Base-by-base conservation (phyloP, 2,888 invertebrate species). In the Anodontia alba region DNA sequence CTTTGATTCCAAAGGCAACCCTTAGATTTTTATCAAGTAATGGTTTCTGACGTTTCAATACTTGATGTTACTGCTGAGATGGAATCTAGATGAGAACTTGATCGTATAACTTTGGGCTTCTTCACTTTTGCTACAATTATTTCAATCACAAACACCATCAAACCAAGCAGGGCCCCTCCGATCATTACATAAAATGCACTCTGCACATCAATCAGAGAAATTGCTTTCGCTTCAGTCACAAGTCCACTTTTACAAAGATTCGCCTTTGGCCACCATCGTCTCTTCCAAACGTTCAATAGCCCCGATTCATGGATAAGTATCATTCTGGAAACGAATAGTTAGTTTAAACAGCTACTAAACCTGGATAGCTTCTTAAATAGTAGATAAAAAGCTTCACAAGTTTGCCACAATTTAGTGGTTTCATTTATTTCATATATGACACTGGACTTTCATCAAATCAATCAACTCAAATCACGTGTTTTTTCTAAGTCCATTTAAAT, bases 141-240 rank as follows among this genome's bases (percentile, higher is more conserved):
- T 26, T 57, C 57, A 57, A 23, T 26, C 1, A 57, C 38, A 36
- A 36, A 67, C 5, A 38, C 38, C 23, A 36, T 67, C 5, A 7
- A 3, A 36, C 67, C 36, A n/a, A 67, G 33, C 5, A 67, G 1
- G n/a, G 36, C 67, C 10, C 87, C 88, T 20, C 87, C 71, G 3
- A 80, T 85, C 12, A 83, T 76, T 8, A 89, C 38, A 75, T 88
- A 89, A 75, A 87, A 89, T 0, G 83, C 83, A 71, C 86, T 85
- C 43, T 89, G 89, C 1, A 87, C 76, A 67, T 89, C 89, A 0
- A 87, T 74, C 15, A 89, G 51, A 3, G 70, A 71, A 20, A 89
- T 84, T 8, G 82, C 51, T 62, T 83, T 80, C 8, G 88, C 80
- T 33, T 84, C 81, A 10, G 83, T 81, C 31, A 80, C 73, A 7